Conservation (phyloP, 2,888 invertebrate genomes). For the Dascillus cervinus region DNA sequence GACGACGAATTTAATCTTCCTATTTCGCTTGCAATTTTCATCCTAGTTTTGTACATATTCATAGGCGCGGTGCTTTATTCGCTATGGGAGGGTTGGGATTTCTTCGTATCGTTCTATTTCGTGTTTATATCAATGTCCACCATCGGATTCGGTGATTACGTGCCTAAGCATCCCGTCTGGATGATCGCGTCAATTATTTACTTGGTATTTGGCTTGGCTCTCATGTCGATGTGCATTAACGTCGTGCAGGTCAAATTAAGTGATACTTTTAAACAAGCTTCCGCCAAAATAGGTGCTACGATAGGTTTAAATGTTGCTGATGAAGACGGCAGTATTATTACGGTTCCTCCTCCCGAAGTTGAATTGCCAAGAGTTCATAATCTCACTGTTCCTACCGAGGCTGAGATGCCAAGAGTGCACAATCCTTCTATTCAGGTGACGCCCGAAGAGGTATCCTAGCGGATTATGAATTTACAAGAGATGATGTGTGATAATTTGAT, state of each 20-base stretch:
- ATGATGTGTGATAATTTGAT: too few relatives aligned
- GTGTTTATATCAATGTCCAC: constrained; percentile 96
- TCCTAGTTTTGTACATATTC: constrained; percentile 79
- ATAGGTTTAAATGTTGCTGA: constrained; percentile 69
- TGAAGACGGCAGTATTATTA: constrained; percentile 49
- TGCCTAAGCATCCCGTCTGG: constrained; percentile 69
- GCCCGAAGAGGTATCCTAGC: too few relatives aligned
- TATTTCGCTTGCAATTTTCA: constrained; percentile 76
- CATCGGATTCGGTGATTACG: constrained; percentile 91
- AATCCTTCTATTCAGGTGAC: too few relatives aligned
- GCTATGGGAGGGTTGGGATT: constrained; percentile 77
- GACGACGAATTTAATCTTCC: constrained; percentile 95
- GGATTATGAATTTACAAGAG: too few relatives aligned
- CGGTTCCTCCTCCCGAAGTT: constrained; percentile 28
- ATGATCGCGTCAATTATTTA: constrained; percentile 92
- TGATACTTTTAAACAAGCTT: constrained; percentile 76
- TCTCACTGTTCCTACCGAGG: too few relatives aligned
- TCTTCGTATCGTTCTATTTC: constrained; percentile 92
- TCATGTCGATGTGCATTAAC: constrained; percentile 96
- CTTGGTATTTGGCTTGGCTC: constrained; percentile 85
- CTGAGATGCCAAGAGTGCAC: not conserved
- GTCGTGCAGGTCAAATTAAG: constrained; percentile 81
- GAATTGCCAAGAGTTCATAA: constrained; percentile 32
- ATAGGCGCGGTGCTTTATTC: constrained; percentile 76
- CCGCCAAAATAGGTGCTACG: constrained; percentile 76